Evolutionary conservation across 2,888 invertebrate genomes (phyloP).

Genomic region (Salticus scenicus): DNA sequence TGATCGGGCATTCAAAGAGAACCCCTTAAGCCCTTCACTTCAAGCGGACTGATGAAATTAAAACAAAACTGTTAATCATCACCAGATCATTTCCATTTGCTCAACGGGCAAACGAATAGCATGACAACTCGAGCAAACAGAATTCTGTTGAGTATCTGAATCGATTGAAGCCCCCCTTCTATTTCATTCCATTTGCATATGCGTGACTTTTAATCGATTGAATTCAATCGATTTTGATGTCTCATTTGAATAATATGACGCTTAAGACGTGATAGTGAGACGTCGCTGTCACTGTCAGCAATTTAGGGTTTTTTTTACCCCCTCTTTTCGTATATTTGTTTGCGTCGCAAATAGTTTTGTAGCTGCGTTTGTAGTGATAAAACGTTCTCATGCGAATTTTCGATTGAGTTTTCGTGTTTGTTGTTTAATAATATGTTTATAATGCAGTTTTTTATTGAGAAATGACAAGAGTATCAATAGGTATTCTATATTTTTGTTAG

Average conservation of each 20-base stretch:
- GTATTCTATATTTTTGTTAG: too few species aligned
- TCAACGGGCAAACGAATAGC: background rate
- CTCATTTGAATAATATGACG: slow-evolving; percentile 61
- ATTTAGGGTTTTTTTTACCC: background rate
- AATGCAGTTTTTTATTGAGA: too few species aligned
- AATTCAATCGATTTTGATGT: slow-evolving; percentile 61
- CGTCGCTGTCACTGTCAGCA: slow-evolving; percentile 25
- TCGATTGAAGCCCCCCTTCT: slow-evolving; percentile 32
- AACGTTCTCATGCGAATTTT: too few species aligned
- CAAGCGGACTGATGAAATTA: background rate
- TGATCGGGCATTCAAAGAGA: too few species aligned
- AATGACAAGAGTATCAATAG: too few species aligned
- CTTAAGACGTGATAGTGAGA: slow-evolving; percentile 37
- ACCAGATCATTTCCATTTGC: background rate
- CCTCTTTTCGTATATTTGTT: too few species aligned
- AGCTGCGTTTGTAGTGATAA: too few species aligned
- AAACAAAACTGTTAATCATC: background rate
- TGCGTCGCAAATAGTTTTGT: too few species aligned
- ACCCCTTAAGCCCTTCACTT: too few species aligned
- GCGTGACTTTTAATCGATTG: slow-evolving; percentile 68
- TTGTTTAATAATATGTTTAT: too few species aligned
- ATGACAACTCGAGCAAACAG: slow-evolving; percentile 32
- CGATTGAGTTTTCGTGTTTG: too few species aligned
- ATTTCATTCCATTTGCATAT: slow-evolving; percentile 46
- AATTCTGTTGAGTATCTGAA: slow-evolving; percentile 17